Evolutionary conservation across 2,888 invertebrate genomes (phyloP).

Genomic region (Oscheius onirici): DNA sequence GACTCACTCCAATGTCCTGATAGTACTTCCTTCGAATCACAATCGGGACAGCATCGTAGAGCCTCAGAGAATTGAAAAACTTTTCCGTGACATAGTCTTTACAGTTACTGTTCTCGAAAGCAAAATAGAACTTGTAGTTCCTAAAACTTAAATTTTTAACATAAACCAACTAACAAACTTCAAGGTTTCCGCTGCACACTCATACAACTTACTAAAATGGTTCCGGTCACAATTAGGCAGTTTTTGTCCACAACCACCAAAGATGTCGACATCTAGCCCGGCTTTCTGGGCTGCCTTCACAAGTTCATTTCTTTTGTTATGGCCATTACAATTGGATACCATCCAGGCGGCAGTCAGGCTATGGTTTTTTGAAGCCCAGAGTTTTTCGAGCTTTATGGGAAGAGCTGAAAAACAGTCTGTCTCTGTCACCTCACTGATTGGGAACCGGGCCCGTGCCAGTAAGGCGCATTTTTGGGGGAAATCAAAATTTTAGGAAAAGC

Average conservation of each 20-base stretch:
- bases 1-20: constrained; percentile 37
- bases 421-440: not conserved
- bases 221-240: constrained; percentile 36
- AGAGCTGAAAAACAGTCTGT: not conserved
- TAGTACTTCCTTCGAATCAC: constrained; percentile 43
- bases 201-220: not conserved
- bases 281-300: constrained; percentile 24
- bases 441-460: too few species aligned
- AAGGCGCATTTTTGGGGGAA: too few species aligned
- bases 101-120: constrained; percentile 24
- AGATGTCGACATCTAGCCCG: constrained; percentile 28
- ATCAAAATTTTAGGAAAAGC: not conserved
- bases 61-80: constrained; percentile 39
- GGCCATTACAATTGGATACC: constrained; percentile 41
- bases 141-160: not conserved
- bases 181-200: constrained; percentile 34
- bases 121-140: constrained; percentile 25
- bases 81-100: constrained; percentile 26
- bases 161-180: constrained; percentile 12
- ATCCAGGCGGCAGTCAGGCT: constrained; percentile 39
- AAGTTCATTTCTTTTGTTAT: constrained; percentile 37
- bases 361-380: constrained; percentile 23
- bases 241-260: constrained; percentile 36
- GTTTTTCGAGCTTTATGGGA: not conserved
- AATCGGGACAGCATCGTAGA: constrained; percentile 42